A percentile compares a stretch with the other conserved stretches of the same genome.
phyloP scores from a whole-genome alignment of 2,797 vertebrate genomes.

The Cuniculus paca region DNA sequence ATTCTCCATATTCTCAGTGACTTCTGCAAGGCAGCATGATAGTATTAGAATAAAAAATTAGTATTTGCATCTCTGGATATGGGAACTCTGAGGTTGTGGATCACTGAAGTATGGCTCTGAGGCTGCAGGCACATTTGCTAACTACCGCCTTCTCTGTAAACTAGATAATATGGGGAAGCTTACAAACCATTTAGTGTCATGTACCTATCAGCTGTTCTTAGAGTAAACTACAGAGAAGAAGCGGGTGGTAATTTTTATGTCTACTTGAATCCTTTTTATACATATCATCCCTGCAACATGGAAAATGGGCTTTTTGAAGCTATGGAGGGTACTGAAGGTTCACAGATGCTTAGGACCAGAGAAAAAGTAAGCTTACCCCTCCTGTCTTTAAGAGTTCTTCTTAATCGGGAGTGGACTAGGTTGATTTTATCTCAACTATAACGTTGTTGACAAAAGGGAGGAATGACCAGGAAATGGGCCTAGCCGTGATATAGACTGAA shows the following conservation, averaged over 20 bases:
- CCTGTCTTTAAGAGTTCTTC: not conserved
- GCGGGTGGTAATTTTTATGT: not conserved
- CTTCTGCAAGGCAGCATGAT: not conserved
- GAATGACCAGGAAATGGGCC: not conserved
- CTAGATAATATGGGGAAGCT: not conserved
- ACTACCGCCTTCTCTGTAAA: not conserved
- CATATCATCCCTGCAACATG: not conserved
- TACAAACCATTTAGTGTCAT: not conserved
- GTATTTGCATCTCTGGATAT: not conserved
- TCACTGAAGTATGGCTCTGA: not conserved
- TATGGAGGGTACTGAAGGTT: not conserved
- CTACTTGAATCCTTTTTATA: not conserved
- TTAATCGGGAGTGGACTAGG: not conserved
- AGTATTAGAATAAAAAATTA: not conserved
- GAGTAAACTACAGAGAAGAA: not conserved
- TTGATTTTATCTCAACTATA: not conserved
- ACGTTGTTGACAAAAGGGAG: not conserved
- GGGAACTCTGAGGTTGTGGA: not conserved
- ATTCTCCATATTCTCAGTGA: not conserved
- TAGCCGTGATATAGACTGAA: no score
- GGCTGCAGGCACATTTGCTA: not conserved
- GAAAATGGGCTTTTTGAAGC: not conserved
- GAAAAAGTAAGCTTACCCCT: not conserved
- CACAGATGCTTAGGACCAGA: not conserved
- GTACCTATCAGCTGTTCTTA: not conserved